Base-by-base conservation (phyloP, 1,140 invertebrate genomes). In the Drosophila lacertosa region DNA sequence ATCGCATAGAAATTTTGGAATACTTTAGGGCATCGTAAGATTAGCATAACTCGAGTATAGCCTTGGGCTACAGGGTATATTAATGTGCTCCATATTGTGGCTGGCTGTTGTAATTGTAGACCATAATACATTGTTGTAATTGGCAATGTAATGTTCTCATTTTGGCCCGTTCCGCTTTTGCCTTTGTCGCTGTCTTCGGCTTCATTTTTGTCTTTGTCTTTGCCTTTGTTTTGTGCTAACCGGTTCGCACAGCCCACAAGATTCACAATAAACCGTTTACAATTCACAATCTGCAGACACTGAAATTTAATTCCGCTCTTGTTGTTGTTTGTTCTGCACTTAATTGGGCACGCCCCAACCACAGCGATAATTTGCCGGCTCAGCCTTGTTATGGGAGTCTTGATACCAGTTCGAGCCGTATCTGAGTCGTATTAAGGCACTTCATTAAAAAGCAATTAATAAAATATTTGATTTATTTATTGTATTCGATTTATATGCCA, bases 221-320 rank as follows among this genome's bases (percentile, higher is more conserved):
- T 58, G 40, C 2, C 16, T 26, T 11, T 15, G 50, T 53, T 20
- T 37, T 26, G 11, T 9, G 4, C 9, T 20, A 64, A 64, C 62
- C 62, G 62, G 62, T 55, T 55, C 26, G 24, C 15, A 42, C 45
- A 42, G 45, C 22, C 54, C 37, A 20, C 24, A 42, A 42, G 37
- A 51, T 10, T 44, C 7, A 33, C 26, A 55, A 47, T 62, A 40
- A 3, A 13, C 9, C 24, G 44, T 42, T 53, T 3, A 44, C 40
- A 45, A 33, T 22, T 26, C 11, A 32, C 51, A 48, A 37, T 47
- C 18, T 35, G 11, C 54, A 44, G 24, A 57, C 24, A 16, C 15
- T 13, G 0, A 15, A 53, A 5, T 44, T 11, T 11, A 15, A 44
- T n/a, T 44, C 18, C 4, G 40, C 13, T 2, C 18, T 22, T 44